Evolutionary conservation across 2,797 vertebrate species (phyloP).

Genomic region (Natrix natrix): DNA sequence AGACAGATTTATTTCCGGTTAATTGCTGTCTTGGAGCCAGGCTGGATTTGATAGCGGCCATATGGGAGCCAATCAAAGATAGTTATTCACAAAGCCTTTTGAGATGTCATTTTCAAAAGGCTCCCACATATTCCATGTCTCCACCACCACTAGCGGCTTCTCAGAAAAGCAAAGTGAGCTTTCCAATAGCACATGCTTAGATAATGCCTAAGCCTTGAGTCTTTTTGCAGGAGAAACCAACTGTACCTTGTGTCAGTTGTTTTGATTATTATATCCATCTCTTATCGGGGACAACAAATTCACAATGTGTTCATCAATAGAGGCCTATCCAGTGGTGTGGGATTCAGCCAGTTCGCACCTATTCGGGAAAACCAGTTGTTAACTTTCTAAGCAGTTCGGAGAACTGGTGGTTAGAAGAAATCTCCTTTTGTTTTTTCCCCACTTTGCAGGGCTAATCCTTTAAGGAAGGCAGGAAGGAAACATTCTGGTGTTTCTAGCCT

Average conservation of each 20-base stretch:
- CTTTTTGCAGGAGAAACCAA: background rate
- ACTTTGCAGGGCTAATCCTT: too few species aligned
- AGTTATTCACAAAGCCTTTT: background rate
- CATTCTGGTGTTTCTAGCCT: too few species aligned
- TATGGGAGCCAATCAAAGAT: background rate
- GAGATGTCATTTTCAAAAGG: background rate
- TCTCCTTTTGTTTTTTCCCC: too few species aligned
- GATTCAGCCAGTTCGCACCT: too few species aligned
- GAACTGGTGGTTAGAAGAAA: too few species aligned
- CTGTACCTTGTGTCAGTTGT: too few species aligned
- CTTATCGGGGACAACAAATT: background rate
- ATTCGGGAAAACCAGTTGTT: too few species aligned
- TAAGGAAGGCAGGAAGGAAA: too few species aligned
- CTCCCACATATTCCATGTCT: background rate
- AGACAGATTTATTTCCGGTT: conserved; percentile 42
- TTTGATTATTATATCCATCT: background rate
- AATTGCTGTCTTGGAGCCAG: conserved; percentile 30
- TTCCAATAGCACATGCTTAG: background rate
- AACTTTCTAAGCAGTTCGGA: too few species aligned
- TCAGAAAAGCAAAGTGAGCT: background rate
- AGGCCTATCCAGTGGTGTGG: background rate
- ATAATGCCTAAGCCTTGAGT: background rate
- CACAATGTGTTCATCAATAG: background rate
- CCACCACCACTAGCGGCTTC: background rate
- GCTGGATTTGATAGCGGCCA: conserved; percentile 22